phyloP scores from a whole-genome alignment of 1,140 invertebrate genomes.

The Planococcus citri region DNA sequence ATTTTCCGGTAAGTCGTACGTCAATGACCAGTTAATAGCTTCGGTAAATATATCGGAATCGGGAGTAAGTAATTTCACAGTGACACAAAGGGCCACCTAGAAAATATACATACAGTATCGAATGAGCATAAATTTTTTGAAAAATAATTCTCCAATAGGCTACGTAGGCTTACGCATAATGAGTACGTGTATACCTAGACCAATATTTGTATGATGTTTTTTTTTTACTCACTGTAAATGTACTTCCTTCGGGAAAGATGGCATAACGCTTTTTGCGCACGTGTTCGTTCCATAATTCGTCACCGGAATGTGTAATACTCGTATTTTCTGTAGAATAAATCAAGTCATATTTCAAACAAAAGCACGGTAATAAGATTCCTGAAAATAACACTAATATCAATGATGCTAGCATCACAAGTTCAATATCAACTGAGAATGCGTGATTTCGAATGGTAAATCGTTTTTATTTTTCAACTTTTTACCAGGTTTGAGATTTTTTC shows the following conservation, averaged over 20 bases:
- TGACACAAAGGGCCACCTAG: conserved; percentile 25
- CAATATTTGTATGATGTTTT: too few species aligned
- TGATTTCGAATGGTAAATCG: not conserved
- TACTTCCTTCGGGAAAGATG: conserved; percentile 4
- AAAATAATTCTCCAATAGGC: too few species aligned
- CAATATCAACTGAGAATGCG: not conserved
- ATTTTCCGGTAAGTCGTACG: conserved; percentile 49
- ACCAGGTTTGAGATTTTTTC: too few species aligned
- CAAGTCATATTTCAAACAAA: not conserved
- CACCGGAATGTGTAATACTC: not conserved
- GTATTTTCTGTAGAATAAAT: not conserved
- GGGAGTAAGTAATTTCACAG: conserved; percentile 29
- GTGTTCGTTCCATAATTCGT: conserved; percentile 5
- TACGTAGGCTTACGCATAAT: not conserved
- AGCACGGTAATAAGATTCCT: not conserved
- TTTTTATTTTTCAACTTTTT: too few species aligned
- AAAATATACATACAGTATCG: not conserved
- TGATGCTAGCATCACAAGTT: not conserved
- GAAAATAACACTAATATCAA: not conserved
- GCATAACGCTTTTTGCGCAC: conserved; percentile 12
- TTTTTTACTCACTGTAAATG: not conserved
- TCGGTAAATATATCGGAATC: conserved; percentile 46
- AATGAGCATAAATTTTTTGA: too few species aligned
- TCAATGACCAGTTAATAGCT: conserved; percentile 59
- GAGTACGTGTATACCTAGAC: too few species aligned